Percentiles rank a stretch among this genome's conserved stretches.
These are phyloP conservation scores for Tenthredo notha DNA, from an alignment of 2,888 invertebrate genomes.

Conservation along the genomic window DNA sequence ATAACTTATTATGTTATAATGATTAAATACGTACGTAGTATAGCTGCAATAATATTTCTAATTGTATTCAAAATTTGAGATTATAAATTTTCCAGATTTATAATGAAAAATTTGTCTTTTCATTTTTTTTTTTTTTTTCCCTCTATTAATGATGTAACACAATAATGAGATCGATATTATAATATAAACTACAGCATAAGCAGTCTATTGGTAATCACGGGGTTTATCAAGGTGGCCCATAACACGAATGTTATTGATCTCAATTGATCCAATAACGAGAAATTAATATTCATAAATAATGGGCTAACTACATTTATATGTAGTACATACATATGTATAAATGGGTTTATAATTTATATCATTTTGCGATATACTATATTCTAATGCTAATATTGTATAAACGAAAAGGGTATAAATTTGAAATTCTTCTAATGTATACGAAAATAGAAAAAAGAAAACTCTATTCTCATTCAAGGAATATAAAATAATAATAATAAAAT, in stretches of 20 bases:
- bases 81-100: background rate
- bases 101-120: background rate
- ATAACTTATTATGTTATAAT: background rate
- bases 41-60: background rate
- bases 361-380: background rate
- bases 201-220: slow-evolving; percentile 5
- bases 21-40: background rate
- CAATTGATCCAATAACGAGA: slow-evolving; percentile 71
- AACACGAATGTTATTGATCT: slow-evolving; percentile 63
- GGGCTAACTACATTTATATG: background rate
- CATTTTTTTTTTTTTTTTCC: background rate
- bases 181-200: background rate
- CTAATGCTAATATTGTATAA: background rate
- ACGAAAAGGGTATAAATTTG: background rate
- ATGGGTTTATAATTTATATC: background rate
- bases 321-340: background rate
- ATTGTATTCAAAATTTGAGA: background rate
- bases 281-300: slow-evolving; percentile 63
- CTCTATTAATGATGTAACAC: background rate
- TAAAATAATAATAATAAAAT: no score
- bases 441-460: background rate
- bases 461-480: background rate
- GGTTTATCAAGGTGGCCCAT: background rate
- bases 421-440: background rate
- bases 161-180: background rate